Conservation (phyloP, 2,797 vertebrate genomes). For the Threskiornis aethiopicus region DNA sequence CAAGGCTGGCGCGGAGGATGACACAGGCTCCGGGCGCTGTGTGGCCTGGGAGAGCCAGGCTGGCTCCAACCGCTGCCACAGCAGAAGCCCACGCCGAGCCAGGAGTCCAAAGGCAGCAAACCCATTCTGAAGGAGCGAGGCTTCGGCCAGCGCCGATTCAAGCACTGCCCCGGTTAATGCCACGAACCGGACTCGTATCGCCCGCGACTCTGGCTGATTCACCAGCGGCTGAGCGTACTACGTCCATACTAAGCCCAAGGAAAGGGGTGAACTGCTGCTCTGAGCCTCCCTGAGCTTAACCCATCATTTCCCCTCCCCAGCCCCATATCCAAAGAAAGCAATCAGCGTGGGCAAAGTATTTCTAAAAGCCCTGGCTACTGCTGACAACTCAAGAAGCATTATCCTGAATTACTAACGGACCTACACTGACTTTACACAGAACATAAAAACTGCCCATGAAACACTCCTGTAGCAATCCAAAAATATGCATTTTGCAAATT, state of each 20-base stretch:
- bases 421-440: not conserved
- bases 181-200: rapidly evolving
- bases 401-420: not conserved
- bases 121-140: not conserved
- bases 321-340: not conserved
- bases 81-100: not conserved
- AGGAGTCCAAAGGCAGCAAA: slow-evolving; percentile 19
- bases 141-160: not conserved
- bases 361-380: not conserved
- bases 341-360: not conserved
- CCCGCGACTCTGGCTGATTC: not conserved
- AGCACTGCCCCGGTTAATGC: not conserved
- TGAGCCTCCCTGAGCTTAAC: not conserved
- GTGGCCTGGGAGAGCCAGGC: not conserved
- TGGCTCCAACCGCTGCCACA: slow-evolving; percentile 23
- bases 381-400: not conserved
- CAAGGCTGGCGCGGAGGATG: not conserved
- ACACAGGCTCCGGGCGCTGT: not conserved
- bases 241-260: not conserved
- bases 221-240: rapidly evolving
- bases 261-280: not conserved
- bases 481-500: not conserved
- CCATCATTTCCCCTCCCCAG: not conserved
- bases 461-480: not conserved
- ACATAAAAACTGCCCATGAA: not conserved